phyloP scores from a whole-genome alignment of 37 sponge, comb jelly and placozoan species.

The Axinella damicornis region DNA sequence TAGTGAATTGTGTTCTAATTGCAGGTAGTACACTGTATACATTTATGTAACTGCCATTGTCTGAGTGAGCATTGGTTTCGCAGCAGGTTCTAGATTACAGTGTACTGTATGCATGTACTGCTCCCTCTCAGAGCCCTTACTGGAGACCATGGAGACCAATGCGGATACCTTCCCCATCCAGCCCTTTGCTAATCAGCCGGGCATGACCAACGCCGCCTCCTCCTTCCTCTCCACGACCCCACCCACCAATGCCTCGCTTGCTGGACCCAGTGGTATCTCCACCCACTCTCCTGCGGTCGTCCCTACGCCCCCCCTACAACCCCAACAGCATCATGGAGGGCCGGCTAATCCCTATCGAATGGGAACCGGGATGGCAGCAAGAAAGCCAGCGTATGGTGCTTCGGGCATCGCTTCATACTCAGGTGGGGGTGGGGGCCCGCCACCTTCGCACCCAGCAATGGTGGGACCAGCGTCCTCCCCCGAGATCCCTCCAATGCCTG shows the following conservation, averaged over 20 bases:
- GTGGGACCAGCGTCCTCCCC: not conserved
- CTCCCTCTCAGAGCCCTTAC: not conserved
- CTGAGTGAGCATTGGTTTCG: too few species aligned
- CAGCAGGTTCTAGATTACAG: too few species aligned
- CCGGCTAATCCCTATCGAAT: constrained; percentile 36
- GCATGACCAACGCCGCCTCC: not conserved
- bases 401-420: constrained; percentile 40
- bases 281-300: too few species aligned
- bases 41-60: too few species aligned
- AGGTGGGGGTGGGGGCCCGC: not conserved
- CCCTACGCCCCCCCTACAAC: too few species aligned
- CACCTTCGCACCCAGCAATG: not conserved
- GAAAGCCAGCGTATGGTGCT: constrained; percentile 25
- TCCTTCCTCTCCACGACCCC: too few species aligned
- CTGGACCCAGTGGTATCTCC: not conserved
- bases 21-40: too few species aligned
- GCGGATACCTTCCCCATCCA: not conserved
- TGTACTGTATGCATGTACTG: not conserved
- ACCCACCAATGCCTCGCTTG: too few species aligned
- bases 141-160: not conserved
- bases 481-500: not conserved
- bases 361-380: constrained; percentile 12
- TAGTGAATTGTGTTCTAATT: too few species aligned
- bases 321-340: not conserved
- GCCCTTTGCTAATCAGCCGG: constrained; percentile 1